Percentiles rank a stretch among this genome's conserved stretches.
phyloP scores from a whole-genome alignment of 2,888 invertebrate species.

The Microplitis manilae region DNA sequence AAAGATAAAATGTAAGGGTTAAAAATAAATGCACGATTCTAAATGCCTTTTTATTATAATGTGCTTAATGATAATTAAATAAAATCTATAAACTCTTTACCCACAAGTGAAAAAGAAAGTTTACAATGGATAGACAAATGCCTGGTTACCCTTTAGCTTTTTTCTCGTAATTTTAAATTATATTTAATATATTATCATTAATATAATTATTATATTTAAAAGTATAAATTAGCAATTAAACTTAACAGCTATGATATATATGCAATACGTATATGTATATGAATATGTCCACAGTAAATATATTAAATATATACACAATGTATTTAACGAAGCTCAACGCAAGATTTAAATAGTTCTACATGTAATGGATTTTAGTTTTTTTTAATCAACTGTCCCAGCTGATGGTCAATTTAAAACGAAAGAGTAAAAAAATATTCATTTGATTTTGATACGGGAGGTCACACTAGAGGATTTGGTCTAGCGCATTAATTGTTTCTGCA shows the following conservation, averaged over 20 bases:
- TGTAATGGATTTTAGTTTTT: not conserved
- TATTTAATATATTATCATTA: not conserved
- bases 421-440: not conserved
- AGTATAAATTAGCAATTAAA: constrained; percentile 43
- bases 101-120: constrained; percentile 12
- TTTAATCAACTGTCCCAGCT: not conserved
- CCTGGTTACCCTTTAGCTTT: not conserved
- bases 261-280: constrained; percentile 40
- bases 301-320: constrained; percentile 6
- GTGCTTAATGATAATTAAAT: constrained; percentile 43
- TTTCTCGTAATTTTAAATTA: not conserved
- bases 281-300: constrained; percentile 24
- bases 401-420: not conserved
- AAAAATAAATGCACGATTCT: constrained; percentile 16
- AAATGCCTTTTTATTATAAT: constrained; percentile 51
- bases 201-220: constrained; percentile 26
- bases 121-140: constrained; percentile 9
- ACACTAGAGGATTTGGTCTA: not conserved
- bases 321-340: not conserved
- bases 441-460: not conserved
- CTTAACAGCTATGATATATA: constrained; percentile 50
- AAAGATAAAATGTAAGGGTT: not conserved
- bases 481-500: not conserved
- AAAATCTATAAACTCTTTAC: constrained; percentile 19
- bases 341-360: not conserved